Conservation (phyloP, 2,113 vertebrate species). For the Forbesichthys agassizii region DNA sequence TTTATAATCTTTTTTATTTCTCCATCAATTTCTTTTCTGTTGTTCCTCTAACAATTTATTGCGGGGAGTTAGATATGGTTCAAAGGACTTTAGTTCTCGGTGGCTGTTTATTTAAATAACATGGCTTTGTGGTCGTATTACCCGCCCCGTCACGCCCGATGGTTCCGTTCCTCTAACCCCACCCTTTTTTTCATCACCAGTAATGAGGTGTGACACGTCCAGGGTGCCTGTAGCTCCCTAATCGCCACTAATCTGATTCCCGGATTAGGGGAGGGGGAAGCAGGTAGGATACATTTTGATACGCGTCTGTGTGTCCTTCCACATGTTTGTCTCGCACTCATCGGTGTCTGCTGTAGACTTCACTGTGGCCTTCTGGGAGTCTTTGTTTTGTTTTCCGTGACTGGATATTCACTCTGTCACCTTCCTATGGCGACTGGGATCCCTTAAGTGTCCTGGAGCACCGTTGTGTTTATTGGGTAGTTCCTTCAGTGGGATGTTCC, state of each 20-base stretch:
- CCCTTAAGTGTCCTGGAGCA: not conserved
- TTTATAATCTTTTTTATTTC: too few relatives aligned
- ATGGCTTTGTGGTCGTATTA: too few relatives aligned
- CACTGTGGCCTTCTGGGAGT: not conserved
- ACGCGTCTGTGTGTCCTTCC: slow-evolving; percentile 43
- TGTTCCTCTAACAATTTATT: too few relatives aligned
- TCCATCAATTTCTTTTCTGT: too few relatives aligned
- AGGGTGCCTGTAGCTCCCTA: slow-evolving; percentile 75
- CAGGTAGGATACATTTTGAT: slow-evolving; percentile 51
- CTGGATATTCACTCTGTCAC: not conserved
- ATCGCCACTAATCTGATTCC: slow-evolving; percentile 78
- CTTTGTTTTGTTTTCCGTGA: slow-evolving; percentile 3
- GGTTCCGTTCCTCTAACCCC: slow-evolving; percentile 11
- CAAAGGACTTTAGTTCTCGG: too few relatives aligned
- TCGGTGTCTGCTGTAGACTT: slow-evolving; percentile 18
- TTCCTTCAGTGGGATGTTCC: slow-evolving; percentile 44
- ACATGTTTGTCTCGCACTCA: slow-evolving; percentile 16
- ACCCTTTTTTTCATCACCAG: slow-evolving; percentile 43
- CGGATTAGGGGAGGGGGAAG: slow-evolving; percentile 71
- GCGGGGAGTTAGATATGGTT: too few relatives aligned
- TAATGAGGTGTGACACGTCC: slow-evolving; percentile 76
- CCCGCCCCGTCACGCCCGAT: too few relatives aligned
- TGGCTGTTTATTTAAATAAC: too few relatives aligned
- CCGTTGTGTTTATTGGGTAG: slow-evolving; percentile 32
- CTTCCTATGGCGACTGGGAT: not conserved